These are phyloP conservation scores for Lophius americanus DNA, from an alignment of 2,797 vertebrate genomes.

Conservation along the genomic window DNA sequence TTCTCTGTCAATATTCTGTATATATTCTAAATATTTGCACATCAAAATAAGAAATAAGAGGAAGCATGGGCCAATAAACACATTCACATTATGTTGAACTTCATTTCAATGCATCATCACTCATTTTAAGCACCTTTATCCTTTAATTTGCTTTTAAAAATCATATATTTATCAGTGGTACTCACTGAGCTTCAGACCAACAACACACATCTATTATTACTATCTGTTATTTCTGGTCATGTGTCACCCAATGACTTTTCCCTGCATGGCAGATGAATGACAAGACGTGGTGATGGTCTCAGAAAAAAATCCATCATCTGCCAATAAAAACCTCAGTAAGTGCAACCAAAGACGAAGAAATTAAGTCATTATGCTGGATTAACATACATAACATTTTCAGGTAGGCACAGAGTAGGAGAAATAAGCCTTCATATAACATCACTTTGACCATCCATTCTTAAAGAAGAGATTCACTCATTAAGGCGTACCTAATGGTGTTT, in stretches of 20 bases:
- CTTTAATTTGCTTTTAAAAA: constrained; percentile 65
- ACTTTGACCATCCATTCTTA: constrained; percentile 60
- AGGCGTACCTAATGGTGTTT: constrained; percentile 77
- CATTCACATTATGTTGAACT: constrained; percentile 42
- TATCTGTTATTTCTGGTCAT: constrained; percentile 36
- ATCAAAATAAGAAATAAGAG: constrained; percentile 54
- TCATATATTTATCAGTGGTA: constrained; percentile 51
- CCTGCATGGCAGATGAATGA: constrained; percentile 41
- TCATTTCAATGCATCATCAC: constrained; percentile 51
- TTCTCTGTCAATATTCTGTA: constrained; percentile 40
- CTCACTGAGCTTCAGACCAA: constrained; percentile 51
- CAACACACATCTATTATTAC: constrained; percentile 55
- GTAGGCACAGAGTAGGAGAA: constrained; percentile 77
- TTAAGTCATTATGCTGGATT: constrained; percentile 62
- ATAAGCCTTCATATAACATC: constrained; percentile 64
- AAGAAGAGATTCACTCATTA: constrained; percentile 66
- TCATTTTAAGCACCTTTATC: constrained; percentile 57
- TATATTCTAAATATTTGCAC: constrained; percentile 31
- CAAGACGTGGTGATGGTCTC: constrained; percentile 47
- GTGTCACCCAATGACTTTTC: constrained; percentile 45
- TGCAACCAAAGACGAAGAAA: constrained; percentile 66
- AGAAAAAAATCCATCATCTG: constrained; percentile 58
- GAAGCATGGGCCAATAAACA: constrained; percentile 44
- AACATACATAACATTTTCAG: constrained; percentile 73
- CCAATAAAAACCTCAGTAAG: constrained; percentile 44